Evolutionary conservation across 2,113 vertebrate genomes (phyloP).

Genomic region (Ailurus styani): DNA sequence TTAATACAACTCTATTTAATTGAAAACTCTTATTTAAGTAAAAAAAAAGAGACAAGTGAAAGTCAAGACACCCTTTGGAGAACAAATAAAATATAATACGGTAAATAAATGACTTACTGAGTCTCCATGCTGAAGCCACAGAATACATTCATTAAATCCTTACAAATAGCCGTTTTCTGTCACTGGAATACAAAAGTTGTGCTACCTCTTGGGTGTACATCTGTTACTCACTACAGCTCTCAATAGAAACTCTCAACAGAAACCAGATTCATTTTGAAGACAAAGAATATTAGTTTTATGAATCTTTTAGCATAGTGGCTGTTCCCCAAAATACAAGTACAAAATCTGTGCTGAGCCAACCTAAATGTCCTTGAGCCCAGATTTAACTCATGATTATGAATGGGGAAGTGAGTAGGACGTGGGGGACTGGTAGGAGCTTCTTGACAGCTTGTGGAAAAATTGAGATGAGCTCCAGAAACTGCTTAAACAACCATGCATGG

Average conservation of each 20-base stretch:
- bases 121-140: constrained; percentile 4
- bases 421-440: not conserved
- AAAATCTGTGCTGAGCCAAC: constrained; percentile 36
- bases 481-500: not conserved
- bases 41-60: constrained; percentile 9
- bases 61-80: constrained; percentile 43
- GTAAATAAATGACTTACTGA: constrained; percentile 42
- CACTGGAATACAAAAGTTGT: constrained; percentile 38
- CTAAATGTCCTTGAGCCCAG: constrained; percentile 23
- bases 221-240: constrained; percentile 48
- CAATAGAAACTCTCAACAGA: constrained; percentile 37
- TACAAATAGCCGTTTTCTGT: constrained; percentile 43
- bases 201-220: constrained; percentile 56
- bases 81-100: constrained; percentile 54
- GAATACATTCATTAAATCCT: constrained; percentile 54
- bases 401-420: not conserved
- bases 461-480: not conserved
- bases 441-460: constrained; percentile 35
- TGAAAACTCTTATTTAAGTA: constrained; percentile 53
- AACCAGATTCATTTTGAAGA: constrained; percentile 54
- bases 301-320: constrained; percentile 36
- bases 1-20: constrained; percentile 48
- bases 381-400: constrained; percentile 54
- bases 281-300: constrained; percentile 65
- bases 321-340: constrained; percentile 25